Evolutionary conservation across 2,113 vertebrate species (phyloP).

Genomic region (Hipposideros armiger): DNA sequence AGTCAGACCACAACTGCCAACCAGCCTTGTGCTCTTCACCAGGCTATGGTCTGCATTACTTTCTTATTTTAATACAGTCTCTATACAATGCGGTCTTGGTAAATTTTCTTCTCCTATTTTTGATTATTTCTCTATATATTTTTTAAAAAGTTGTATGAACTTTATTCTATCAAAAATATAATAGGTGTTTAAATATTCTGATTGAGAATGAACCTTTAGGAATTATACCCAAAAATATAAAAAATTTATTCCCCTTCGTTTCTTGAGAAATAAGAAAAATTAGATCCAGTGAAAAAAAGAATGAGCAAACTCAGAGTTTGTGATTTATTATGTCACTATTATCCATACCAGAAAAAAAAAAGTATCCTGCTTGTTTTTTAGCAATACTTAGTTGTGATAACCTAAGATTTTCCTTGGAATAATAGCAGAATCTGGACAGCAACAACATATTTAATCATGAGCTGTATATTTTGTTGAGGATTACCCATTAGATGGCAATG

Average conservation of each 20-base stretch:
- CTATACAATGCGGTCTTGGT: neutral
- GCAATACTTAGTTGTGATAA: neutral
- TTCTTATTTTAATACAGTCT: neutral
- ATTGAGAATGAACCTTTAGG: neutral
- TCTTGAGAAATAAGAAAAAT: neutral
- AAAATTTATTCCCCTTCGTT: neutral
- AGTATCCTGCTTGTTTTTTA: neutral
- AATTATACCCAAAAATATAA: neutral
- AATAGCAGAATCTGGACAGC: neutral
- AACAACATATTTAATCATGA: neutral
- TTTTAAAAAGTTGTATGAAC: neutral
- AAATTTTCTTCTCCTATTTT: neutral
- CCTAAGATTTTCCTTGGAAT: neutral
- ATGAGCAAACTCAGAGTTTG: neutral
- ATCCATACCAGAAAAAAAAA: neutral
- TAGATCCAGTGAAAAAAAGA: neutral
- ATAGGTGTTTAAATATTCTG: neutral
- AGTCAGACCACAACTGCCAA: neutral
- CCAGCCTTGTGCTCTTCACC: neutral
- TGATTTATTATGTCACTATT: neutral
- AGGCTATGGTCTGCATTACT: neutral
- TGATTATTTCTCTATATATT: neutral
- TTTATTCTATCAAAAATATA: neutral
- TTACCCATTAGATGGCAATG: conserved; percentile 60
- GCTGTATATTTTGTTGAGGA: neutral